Base-by-base conservation (phyloP, 2,797 vertebrate species). In the Alauda arvensis region DNA sequence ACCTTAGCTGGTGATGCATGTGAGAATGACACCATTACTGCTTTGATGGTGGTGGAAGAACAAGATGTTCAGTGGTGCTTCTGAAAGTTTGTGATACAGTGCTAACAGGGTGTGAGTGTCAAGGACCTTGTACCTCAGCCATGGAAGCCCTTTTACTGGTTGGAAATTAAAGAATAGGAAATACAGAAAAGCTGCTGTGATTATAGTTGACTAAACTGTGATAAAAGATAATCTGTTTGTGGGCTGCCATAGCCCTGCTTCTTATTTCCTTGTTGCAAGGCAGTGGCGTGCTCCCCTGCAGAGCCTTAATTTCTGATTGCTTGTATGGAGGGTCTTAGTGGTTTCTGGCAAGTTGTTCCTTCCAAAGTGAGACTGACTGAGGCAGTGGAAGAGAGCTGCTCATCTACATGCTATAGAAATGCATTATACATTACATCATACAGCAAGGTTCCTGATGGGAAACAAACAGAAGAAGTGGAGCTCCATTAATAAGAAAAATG, bases 1-100 rank as follows among this genome's bases (percentile, higher is more conserved):
- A 81, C 85, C 83, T 87, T 87, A 89, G 80, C 31, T 91, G 59
- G 45, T 82, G 88, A 62, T 84, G 68, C 71, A 52, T 77, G 25
- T 68, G 62, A 85, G 60, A 83, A 61, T 71, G 75, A 77, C 39
- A 82, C 43, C 39, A 43, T 75, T 77, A 62, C 69, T 85, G 49
- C 42, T 67, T 79, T 59, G 77, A 31, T 81, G 37, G 43, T 69
- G 55, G n/a, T 84, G 71, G 57, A 19, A 67, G 62, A 70, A 70
- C 28, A 63, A 59, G 68, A 43, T 3, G 12, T 80, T 52, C 40
- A 28, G 40, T 66, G 59, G 18, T 84, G 59, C 40, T 93, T 78
- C 62, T 11, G 7, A 78, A 69, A 39, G 53, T 52, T 74, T 88
- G 67, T 1, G 3, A 18, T 60, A 19, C 12, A 6, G 31, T 13